Evolutionary conservation across 2,888 invertebrate species (phyloP).

Genomic region (Phaonia tiefii): DNA sequence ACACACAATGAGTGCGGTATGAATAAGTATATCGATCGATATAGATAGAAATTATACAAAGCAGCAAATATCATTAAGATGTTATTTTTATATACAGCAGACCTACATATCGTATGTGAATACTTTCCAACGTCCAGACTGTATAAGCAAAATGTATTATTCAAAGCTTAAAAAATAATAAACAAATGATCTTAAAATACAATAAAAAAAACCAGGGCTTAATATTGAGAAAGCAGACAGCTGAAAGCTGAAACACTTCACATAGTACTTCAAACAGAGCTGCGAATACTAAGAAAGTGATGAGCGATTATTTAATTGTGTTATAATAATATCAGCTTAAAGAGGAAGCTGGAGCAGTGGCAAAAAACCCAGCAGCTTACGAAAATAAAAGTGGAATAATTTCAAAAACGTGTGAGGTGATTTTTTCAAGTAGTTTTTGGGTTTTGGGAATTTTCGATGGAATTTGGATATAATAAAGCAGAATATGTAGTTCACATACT

Average conservation of each 20-base stretch:
- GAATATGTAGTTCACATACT: neutral
- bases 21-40: neutral
- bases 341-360: conserved; percentile 7
- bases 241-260: conserved; percentile 25
- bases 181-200: neutral
- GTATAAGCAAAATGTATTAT: conserved; percentile 48
- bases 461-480: neutral
- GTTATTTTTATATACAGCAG: conserved; percentile 22
- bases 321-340: conserved; percentile 32
- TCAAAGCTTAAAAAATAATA: conserved; percentile 56
- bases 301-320: conserved; percentile 65
- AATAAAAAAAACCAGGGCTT: conserved; percentile 53
- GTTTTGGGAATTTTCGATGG: neutral
- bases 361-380: conserved; percentile 33
- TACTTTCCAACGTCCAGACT: neutral
- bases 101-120: neutral
- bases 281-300: conserved; percentile 57
- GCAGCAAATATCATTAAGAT: conserved; percentile 44
- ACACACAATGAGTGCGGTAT: conserved; percentile 14
- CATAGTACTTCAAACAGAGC: neutral
- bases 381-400: conserved; percentile 20
- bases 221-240: conserved; percentile 24
- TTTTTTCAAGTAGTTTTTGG: neutral
- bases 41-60: conserved; percentile 21
- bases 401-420: neutral